A percentile compares a stretch with the other conserved stretches of the same genome.
Evolutionary conservation across 1,140 invertebrate species (phyloP).

Genomic region (Tribolium madens): DNA sequence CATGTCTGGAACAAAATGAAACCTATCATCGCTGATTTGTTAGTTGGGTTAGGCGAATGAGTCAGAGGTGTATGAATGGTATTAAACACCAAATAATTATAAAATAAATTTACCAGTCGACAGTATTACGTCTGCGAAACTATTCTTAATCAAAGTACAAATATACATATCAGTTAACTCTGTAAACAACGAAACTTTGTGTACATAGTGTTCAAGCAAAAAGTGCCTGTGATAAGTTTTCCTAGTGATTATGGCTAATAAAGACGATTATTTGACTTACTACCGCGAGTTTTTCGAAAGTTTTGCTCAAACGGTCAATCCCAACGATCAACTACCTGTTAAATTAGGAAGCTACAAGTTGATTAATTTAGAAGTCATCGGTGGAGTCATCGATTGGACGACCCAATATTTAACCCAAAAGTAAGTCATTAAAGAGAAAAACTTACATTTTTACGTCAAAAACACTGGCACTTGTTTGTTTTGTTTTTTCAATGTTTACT

Average conservation of each 20-base stretch:
- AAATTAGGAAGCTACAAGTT: conserved; percentile 78
- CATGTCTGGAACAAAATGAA: conserved; percentile 21
- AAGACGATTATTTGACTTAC: conserved; percentile 76
- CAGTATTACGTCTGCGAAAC: conserved; percentile 27
- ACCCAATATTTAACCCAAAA: conserved; percentile 82
- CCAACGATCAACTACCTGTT: conserved; percentile 80
- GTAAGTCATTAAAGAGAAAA: conserved; percentile 69
- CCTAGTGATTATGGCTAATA: conserved; percentile 61
- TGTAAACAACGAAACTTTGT: conserved; percentile 54
- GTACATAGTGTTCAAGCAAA: conserved; percentile 42
- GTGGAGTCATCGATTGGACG: conserved; percentile 82
- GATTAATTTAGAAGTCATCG: conserved; percentile 76
- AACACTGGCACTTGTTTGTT: conserved; percentile 23
- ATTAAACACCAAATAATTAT: not conserved
- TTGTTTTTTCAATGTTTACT: conserved; percentile 25
- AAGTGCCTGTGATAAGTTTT: conserved; percentile 40
- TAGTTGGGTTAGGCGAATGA: conserved; percentile 46
- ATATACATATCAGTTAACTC: conserved; percentile 51
- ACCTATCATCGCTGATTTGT: conserved; percentile 33
- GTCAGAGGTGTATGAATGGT: conserved; percentile 31
- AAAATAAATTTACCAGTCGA: conserved; percentile 21
- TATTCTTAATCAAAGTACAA: conserved; percentile 50
- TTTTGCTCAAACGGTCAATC: conserved; percentile 75
- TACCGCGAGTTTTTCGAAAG: conserved; percentile 78
- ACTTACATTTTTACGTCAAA: conserved; percentile 27